These are phyloP conservation scores for Strigamia transsilvanica DNA, from an alignment of 2,888 invertebrate species.

Conservation along the genomic window DNA sequence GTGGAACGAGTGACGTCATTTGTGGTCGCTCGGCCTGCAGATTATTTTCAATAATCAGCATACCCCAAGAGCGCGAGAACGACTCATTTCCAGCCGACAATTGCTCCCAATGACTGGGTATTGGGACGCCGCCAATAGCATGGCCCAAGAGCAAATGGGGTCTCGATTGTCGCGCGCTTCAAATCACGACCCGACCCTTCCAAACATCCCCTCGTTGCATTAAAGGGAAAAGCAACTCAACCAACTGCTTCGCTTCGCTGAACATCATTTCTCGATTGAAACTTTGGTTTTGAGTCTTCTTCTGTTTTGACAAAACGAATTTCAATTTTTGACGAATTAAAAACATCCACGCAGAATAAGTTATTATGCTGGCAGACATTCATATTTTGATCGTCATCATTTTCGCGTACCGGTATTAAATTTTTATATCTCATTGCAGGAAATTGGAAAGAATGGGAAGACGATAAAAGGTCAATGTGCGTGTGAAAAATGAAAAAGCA, in stretches of 20 bases:
- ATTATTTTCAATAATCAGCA: conserved; percentile 49
- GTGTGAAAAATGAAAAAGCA: conserved; percentile 38
- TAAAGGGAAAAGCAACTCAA: conserved; percentile 37
- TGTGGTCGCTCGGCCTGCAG: conserved; percentile 46
- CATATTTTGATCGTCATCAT: not conserved
- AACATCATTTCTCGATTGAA: conserved; percentile 24
- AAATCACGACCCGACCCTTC: conserved; percentile 46
- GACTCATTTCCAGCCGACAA: conserved; percentile 39
- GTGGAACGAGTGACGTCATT: conserved; percentile 40
- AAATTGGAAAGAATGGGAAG: conserved; percentile 3
- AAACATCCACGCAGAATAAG: too few species aligned
- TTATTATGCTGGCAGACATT: too few species aligned
- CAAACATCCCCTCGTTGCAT: conserved; percentile 38
- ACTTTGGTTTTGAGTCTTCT: not conserved
- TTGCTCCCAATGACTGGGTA: conserved; percentile 49
- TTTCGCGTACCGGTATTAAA: not conserved
- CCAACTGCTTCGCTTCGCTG: not conserved
- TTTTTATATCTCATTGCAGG: not conserved
- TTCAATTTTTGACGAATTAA: not conserved
- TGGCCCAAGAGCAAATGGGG: conserved; percentile 48
- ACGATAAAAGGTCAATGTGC: not conserved
- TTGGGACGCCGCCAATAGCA: conserved; percentile 45
- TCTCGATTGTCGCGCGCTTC: conserved; percentile 45
- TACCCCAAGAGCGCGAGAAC: conserved; percentile 38
- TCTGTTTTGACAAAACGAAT: not conserved